phyloP scores from a whole-genome alignment of 2,113 vertebrate genomes.

The Neomonachus schauinslandi region DNA sequence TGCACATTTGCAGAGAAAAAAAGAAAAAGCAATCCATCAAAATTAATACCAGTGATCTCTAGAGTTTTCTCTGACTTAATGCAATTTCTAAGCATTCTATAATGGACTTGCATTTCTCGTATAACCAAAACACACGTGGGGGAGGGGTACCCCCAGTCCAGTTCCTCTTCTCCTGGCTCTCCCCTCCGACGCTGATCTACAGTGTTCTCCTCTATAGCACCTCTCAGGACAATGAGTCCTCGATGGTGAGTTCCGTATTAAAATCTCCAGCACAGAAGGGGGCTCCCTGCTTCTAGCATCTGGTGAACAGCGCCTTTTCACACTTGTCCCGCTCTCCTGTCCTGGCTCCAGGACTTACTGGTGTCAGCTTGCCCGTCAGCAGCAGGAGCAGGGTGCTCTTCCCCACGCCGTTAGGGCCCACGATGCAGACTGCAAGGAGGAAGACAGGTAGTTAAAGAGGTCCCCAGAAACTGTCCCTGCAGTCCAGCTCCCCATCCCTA shows the following conservation, averaged over 20 bases:
- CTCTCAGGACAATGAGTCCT: background rate
- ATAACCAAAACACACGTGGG: background rate
- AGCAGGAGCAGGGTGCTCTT: slow-evolving; percentile 94
- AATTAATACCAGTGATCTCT: background rate
- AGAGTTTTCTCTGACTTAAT: background rate
- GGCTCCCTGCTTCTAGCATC: background rate
- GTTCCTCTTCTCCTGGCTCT: background rate
- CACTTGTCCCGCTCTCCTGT: accelerated
- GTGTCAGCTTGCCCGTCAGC: slow-evolving; percentile 90
- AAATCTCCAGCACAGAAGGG: too few relatives aligned
- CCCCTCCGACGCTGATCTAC: background rate
- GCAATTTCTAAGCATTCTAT: background rate
- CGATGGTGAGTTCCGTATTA: background rate
- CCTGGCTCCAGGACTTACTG: slow-evolving; percentile 85
- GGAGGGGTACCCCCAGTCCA: too few relatives aligned
- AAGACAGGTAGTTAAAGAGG: background rate
- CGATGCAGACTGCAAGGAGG: slow-evolving; percentile 90
- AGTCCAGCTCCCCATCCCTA: background rate
- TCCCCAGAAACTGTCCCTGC: background rate
- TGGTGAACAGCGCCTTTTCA: too few relatives aligned
- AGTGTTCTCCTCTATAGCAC: background rate
- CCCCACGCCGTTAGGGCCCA: slow-evolving; percentile 95
- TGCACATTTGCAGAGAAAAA: background rate
- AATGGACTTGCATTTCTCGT: background rate
- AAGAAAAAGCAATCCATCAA: too few relatives aligned